Conservation (phyloP, 2,888 invertebrate genomes). For the Catocala fraxini region DNA sequence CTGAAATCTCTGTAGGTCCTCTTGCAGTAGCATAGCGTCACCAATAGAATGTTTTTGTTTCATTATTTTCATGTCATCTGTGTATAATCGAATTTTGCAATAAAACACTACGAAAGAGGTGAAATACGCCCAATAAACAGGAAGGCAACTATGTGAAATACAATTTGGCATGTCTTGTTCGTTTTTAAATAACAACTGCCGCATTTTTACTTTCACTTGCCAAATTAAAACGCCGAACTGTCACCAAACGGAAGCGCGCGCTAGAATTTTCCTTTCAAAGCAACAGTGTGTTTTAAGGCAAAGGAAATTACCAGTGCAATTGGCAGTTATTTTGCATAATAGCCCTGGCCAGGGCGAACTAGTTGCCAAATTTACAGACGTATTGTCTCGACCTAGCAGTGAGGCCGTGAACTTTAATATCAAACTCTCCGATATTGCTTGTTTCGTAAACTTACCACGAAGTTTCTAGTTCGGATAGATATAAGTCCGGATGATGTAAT, state of each 20-base stretch:
- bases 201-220: constrained; percentile 9
- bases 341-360: constrained; percentile 16
- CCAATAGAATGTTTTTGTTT: too few species aligned
- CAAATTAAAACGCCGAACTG: constrained; percentile 24
- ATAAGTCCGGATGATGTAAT: too few species aligned
- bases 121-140: neutral
- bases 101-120: neutral
- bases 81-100: too few species aligned
- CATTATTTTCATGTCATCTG: too few species aligned
- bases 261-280: constrained; percentile 20
- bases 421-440: constrained; percentile 4
- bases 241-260: neutral
- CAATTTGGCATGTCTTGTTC: neutral
- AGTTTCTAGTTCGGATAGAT: neutral
- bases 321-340: constrained; percentile 38
- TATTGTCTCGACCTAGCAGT: constrained; percentile 24
- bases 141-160: neutral
- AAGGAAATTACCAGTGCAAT: constrained; percentile 28
- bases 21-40: too few species aligned
- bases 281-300: constrained; percentile 30
- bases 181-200: neutral
- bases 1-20: too few species aligned
- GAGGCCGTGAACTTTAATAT: constrained; percentile 25
- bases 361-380: constrained; percentile 29
- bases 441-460: neutral